Evolutionary conservation across 2,888 invertebrate genomes (phyloP).

Genomic region (Cepaea hortensis): DNA sequence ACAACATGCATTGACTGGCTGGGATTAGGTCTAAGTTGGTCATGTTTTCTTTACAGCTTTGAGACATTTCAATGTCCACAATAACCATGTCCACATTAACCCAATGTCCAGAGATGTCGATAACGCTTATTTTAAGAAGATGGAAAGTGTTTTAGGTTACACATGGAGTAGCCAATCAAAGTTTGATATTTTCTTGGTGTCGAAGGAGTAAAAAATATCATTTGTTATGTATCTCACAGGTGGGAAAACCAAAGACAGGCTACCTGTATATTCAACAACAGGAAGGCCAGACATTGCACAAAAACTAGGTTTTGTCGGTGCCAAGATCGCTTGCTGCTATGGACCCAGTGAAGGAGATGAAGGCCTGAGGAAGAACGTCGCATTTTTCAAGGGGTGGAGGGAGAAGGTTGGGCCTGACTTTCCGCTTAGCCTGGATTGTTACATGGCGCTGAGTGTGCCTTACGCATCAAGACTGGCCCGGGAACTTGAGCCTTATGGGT

Average conservation of each 20-base stretch:
- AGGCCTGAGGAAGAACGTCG: slow-evolving; percentile 70
- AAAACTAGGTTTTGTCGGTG: slow-evolving; percentile 71
- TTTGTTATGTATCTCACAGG: slow-evolving; percentile 45
- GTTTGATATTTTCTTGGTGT: too few relatives aligned
- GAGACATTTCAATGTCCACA: too few relatives aligned
- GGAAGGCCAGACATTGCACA: slow-evolving; percentile 71
- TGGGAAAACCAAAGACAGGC: slow-evolving; percentile 71
- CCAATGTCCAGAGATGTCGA: too few relatives aligned
- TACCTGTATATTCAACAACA: slow-evolving; percentile 73
- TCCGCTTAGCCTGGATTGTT: slow-evolving; percentile 72
- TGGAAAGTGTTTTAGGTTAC: too few relatives aligned
- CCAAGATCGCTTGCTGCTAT: slow-evolving; percentile 71
- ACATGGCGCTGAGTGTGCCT: slow-evolving; percentile 71
- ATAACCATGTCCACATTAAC: too few relatives aligned
- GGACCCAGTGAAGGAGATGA: slow-evolving; percentile 72
- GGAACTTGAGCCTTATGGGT: slow-evolving; percentile 66
- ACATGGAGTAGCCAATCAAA: too few relatives aligned
- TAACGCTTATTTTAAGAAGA: too few relatives aligned
- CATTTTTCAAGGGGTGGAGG: slow-evolving; percentile 68
- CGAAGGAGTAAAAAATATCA: neutral
- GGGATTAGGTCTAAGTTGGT: too few relatives aligned
- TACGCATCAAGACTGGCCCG: slow-evolving; percentile 69
- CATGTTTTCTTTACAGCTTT: too few relatives aligned
- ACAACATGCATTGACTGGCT: too few relatives aligned
- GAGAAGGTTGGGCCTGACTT: slow-evolving; percentile 72